These are phyloP conservation scores for Microlaimidae sp. DNA, from an alignment of 2,888 invertebrate genomes.

Conservation along the genomic window DNA sequence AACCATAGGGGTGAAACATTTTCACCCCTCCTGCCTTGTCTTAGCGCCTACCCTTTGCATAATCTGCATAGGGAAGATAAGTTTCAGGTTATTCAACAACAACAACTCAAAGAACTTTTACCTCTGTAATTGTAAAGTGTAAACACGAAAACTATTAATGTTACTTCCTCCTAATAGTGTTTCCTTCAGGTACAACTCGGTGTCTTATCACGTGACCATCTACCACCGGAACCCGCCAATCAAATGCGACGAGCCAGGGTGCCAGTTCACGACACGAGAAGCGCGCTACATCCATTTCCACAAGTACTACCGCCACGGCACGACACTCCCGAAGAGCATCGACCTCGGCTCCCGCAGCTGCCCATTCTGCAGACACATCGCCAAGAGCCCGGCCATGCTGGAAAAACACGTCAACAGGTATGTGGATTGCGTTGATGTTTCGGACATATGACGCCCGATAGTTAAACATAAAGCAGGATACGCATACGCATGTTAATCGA, in stretches of 20 bases:
- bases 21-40: too few species aligned
- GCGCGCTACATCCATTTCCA: slow-evolving; percentile 35
- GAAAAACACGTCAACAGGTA: slow-evolving; percentile 30
- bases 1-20: too few species aligned
- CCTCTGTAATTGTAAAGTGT: too few species aligned
- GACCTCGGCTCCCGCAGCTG: slow-evolving; percentile 31
- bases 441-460: too few species aligned
- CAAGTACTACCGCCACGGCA: slow-evolving; percentile 33
- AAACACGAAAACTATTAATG: too few species aligned
- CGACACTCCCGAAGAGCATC: slow-evolving; percentile 29
- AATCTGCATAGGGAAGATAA: too few species aligned
- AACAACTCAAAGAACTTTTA: too few species aligned
- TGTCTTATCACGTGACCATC: slow-evolving; percentile 34
- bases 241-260: slow-evolving; percentile 28
- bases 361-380: slow-evolving; percentile 30
- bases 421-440: too few species aligned
- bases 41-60: too few species aligned
- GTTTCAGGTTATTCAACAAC: too few species aligned
- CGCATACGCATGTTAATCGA: too few species aligned
- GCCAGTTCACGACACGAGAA: slow-evolving; percentile 31
- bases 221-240: slow-evolving; percentile 36
- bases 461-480: too few species aligned
- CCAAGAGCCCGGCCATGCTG: slow-evolving; percentile 33
- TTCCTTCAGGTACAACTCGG: slow-evolving; percentile 35
- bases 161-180: slow-evolving; percentile 17